Conservation (phyloP, 2,797 vertebrate genomes). For the Platyrinchus mystaceus region DNA sequence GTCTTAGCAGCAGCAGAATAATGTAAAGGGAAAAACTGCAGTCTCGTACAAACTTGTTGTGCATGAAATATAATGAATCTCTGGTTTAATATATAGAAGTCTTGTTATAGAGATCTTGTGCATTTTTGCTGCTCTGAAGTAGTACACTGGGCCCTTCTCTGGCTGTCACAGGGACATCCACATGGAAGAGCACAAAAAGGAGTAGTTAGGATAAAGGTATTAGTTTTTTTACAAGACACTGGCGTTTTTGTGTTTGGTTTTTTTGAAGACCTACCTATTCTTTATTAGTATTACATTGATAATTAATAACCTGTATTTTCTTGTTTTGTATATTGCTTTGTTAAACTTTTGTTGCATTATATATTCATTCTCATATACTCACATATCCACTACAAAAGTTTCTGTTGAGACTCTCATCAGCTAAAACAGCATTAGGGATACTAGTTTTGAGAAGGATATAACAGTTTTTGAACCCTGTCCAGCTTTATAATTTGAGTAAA, state of each 20-base stretch:
- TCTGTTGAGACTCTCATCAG: background rate
- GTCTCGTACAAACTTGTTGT: background rate
- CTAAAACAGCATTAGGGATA: background rate
- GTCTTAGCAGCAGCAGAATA: background rate
- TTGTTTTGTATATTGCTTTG: background rate
- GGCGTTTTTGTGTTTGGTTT: background rate
- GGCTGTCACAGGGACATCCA: background rate
- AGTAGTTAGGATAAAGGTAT: background rate
- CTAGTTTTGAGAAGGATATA: background rate
- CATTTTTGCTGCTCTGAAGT: background rate
- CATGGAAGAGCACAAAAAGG: background rate
- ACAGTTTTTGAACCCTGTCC: background rate
- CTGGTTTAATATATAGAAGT: background rate
- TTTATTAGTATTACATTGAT: background rate
- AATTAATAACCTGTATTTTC: background rate
- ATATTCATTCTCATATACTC: background rate
- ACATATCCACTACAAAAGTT: background rate
- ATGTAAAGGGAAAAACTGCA: background rate
- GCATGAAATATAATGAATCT: background rate
- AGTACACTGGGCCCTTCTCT: background rate
- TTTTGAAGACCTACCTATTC: background rate
- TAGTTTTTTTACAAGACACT: background rate
- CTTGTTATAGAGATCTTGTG: background rate
- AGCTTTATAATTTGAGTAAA: background rate
- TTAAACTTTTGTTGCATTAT: background rate